A percentile compares a stretch with the other conserved stretches of the same genome.
These are phyloP conservation scores for Setophaga kirtlandii DNA, from an alignment of 2,113 vertebrate genomes.

Conservation along the genomic window DNA sequence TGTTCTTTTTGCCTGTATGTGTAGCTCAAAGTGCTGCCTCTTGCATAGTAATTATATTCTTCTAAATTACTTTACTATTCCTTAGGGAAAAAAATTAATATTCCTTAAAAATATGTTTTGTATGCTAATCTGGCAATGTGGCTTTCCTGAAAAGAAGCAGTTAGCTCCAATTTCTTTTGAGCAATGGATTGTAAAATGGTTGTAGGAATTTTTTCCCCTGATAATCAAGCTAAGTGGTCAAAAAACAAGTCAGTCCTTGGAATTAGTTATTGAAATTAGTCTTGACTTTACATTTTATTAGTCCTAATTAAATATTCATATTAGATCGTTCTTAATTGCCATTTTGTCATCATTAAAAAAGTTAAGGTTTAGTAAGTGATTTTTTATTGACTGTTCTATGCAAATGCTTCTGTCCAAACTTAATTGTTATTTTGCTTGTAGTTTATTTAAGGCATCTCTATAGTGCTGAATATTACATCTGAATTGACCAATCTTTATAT, in stretches of 20 bases:
- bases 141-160: not conserved
- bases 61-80: not conserved
- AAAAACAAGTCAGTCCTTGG: not conserved
- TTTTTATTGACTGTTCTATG: not conserved
- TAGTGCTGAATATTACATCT: not conserved
- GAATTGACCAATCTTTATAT: not conserved
- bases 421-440: not conserved
- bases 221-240: not conserved
- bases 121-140: not conserved
- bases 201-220: not conserved
- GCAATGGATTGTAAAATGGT: not conserved
- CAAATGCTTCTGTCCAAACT: constrained; percentile 11
- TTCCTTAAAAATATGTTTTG: not conserved
- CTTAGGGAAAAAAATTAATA: not conserved
- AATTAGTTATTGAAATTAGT: not conserved
- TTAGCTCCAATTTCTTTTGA: not conserved
- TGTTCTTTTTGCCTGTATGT: not conserved
- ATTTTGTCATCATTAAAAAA: constrained; percentile 29
- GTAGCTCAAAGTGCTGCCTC: not conserved
- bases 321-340: constrained; percentile 1
- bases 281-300: not conserved
- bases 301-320: not conserved
- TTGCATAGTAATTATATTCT: not conserved
- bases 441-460: not conserved
- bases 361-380: not conserved